These are phyloP conservation scores for Haliclona indistincta DNA, from an alignment of 37 sponge, comb jelly and placozoan species.

Conservation along the genomic window DNA sequence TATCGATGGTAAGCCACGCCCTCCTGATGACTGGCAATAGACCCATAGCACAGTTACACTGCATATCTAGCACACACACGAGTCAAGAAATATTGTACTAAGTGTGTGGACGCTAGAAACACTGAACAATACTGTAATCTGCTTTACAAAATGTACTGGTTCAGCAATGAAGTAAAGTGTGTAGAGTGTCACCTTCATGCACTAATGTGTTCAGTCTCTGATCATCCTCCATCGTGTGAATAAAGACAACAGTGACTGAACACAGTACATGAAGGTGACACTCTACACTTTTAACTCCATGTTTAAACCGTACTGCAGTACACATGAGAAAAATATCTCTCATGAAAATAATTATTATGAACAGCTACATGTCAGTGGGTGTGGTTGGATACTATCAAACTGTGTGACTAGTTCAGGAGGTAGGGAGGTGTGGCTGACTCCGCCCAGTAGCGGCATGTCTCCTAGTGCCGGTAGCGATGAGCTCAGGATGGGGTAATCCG, in stretches of 20 bases:
- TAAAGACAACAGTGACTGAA: too few relatives aligned
- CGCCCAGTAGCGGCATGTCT: slow-evolving; percentile 64
- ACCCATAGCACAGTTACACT: slow-evolving; percentile 95
- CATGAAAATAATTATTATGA: not conserved
- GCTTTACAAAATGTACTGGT: too few relatives aligned
- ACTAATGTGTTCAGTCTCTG: too few relatives aligned
- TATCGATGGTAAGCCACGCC: slow-evolving; percentile 96
- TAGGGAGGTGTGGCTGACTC: slow-evolving; percentile 72
- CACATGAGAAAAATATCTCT: not conserved
- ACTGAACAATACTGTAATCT: too few relatives aligned
- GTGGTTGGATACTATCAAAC: slow-evolving; percentile 81
- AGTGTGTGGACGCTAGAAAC: too few relatives aligned
- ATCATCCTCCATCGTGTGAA: too few relatives aligned
- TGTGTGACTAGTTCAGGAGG: slow-evolving; percentile 93
- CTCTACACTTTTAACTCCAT: too few relatives aligned
- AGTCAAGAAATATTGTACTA: not conserved
- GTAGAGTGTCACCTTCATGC: too few relatives aligned
- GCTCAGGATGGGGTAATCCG: slow-evolving; percentile 84
- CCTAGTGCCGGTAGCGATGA: slow-evolving; percentile 55
- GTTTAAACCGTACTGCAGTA: too few relatives aligned
- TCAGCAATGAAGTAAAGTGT: too few relatives aligned
- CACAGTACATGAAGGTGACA: too few relatives aligned
- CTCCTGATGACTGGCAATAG: slow-evolving; percentile 88
- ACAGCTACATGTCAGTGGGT: not conserved
- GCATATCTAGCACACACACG: slow-evolving; percentile 60